These are phyloP conservation scores for Lottia scabra DNA, from an alignment of 2,888 invertebrate species.

Conservation along the genomic window DNA sequence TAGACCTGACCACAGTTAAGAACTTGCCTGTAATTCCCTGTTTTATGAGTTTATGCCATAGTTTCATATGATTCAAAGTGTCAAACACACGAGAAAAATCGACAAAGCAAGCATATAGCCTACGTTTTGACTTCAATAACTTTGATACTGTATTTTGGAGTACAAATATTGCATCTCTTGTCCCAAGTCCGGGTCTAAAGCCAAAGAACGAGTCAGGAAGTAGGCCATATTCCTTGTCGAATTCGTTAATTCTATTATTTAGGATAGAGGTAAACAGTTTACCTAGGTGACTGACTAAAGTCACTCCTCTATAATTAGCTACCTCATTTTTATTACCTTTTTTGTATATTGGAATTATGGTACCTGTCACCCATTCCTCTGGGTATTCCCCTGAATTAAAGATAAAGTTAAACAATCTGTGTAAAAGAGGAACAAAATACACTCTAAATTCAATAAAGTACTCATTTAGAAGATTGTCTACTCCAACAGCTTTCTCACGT, in stretches of 20 bases:
- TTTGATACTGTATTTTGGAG: neutral
- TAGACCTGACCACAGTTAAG: neutral
- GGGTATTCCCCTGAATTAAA: too few species aligned
- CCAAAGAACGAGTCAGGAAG: too few species aligned
- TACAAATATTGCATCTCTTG: neutral
- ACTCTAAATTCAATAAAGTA: neutral
- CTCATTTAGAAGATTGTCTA: neutral
- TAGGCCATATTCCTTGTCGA: too few species aligned
- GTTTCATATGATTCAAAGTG: neutral
- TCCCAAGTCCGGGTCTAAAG: neutral
- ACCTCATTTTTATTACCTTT: too few species aligned
- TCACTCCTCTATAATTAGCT: too few species aligned
- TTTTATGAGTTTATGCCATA: neutral
- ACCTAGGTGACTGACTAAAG: too few species aligned
- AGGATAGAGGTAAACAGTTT: too few species aligned
- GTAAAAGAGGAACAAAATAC: too few species aligned
- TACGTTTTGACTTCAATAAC: neutral
- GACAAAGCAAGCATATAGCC: neutral
- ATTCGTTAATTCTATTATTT: too few species aligned
- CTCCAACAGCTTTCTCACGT: neutral
- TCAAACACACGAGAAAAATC: neutral
- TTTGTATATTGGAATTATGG: too few species aligned
- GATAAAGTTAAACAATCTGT: too few species aligned
- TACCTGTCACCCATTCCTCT: too few species aligned
- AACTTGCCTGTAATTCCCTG: neutral